Base-by-base conservation (phyloP, 2,888 invertebrate species). In the Melinaea menophilus region DNA sequence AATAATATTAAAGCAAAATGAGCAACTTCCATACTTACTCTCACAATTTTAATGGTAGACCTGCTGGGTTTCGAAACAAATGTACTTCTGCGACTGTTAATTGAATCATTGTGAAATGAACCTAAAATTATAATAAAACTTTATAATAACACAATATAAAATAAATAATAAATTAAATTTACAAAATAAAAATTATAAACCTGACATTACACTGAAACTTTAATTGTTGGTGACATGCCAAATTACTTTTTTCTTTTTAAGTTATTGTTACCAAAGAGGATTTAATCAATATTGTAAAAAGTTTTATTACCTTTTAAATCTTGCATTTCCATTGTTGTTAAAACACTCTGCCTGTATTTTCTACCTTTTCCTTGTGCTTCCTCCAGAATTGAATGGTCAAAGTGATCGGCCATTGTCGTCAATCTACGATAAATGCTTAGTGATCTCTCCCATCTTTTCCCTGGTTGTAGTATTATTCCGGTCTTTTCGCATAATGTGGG, bases 391-490 rank as follows among this genome's bases (percentile, higher is more conserved):
- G 86, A 83, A 60, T 79, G 75, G 72, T 90, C 80, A 70, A 81
- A 82, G 70, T 79, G 72, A 74, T 88, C 80, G 65, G 77, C 83
- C 79, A 80, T 88, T 74, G 79, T 84, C 62, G 86, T 91, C 77
- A 91, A 85, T 73, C 90, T 88, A 69, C 87, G 92, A 73, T 92
- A 92, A 66, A 92, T 91, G 66, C 92, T 92, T 4, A 95, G 75
- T 0, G 94, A 94, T 73, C 94, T 91, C 58, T 93, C 92, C 94
- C 94, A 95, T 75, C 92, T 90, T 76, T 94, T 95, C 0, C 95
- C 94, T 11, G 94, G 92, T 70, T 92, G 92, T 2, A 95, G 78
- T 11, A 91, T 82, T 69, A 93, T 84, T 2, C 71, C 74, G 57
- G 78, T 79, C 72, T 82, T 85, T 33, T 64, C n/a, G 35, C 80